These are phyloP conservation scores for Odocoileus virginianus DNA, from an alignment of 2,113 vertebrate genomes.

Conservation along the genomic window DNA sequence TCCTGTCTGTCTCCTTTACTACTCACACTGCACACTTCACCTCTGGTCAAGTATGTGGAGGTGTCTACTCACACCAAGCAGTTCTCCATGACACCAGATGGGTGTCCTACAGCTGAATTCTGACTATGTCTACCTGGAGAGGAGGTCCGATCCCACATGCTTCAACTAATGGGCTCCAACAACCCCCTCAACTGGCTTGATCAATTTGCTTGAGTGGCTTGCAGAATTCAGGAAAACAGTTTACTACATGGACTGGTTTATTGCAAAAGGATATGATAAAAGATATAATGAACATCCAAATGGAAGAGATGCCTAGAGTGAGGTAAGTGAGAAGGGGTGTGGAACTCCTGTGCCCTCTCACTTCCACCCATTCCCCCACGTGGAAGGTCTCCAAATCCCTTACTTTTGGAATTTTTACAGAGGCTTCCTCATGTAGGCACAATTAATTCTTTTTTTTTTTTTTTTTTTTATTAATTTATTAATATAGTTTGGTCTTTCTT, in stretches of 20 bases:
- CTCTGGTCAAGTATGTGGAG: background rate
- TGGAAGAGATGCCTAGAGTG: background rate
- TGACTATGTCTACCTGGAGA: background rate
- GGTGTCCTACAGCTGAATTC: background rate
- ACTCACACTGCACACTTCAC: background rate
- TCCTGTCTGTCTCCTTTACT: background rate
- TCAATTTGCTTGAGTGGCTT: background rate
- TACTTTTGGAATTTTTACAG: background rate
- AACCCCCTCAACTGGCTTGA: background rate
- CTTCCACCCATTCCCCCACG: background rate
- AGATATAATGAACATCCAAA: background rate
- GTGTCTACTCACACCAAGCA: background rate
- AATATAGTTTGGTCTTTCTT: too few species aligned
- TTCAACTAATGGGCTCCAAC: background rate
- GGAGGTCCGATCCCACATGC: background rate
- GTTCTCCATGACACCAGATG: background rate
- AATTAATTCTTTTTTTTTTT: background rate
- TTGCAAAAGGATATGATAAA: background rate
- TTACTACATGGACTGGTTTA: background rate
- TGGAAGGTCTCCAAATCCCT: background rate
- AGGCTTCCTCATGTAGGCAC: background rate
- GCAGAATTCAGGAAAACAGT: background rate
- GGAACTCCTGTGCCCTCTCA: background rate
- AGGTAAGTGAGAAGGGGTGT: background rate
- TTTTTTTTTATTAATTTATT: too few species aligned